Evolutionary conservation across 1,140 invertebrate genomes (phyloP).

Genomic region (Drosophila eugracilis): DNA sequence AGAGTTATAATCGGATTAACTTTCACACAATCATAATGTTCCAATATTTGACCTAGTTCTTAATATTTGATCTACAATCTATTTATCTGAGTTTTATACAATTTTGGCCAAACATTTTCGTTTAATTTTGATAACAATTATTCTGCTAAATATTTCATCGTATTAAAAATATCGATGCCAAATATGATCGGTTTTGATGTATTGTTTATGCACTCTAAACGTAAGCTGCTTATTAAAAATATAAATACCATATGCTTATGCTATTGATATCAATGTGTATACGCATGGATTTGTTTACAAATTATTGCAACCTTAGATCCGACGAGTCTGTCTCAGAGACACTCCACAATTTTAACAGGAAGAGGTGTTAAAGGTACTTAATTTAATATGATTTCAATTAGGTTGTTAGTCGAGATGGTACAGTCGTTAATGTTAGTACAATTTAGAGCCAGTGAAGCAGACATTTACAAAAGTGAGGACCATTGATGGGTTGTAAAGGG

Average conservation of each 20-base stretch:
- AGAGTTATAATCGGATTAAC: constrained; percentile 15
- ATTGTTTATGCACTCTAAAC: constrained; percentile 43
- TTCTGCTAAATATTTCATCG: constrained; percentile 8
- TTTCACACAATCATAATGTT: constrained; percentile 24
- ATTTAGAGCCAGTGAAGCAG: constrained; percentile 27
- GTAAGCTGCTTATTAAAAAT: constrained; percentile 64
- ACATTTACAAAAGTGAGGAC: constrained; percentile 60
- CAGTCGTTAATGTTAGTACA: constrained; percentile 18
- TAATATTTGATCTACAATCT: constrained; percentile 34
- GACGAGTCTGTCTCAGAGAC: constrained; percentile 35
- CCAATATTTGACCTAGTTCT: constrained; percentile 47
- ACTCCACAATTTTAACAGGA: constrained; percentile 55
- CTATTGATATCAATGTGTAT: constrained; percentile 61
- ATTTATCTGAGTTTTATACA: constrained; percentile 9
- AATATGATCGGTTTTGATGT: constrained; percentile 30
- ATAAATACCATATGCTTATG: constrained; percentile 61
- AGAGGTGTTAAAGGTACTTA: constrained; percentile 61
- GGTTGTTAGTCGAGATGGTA: constrained; percentile 12
- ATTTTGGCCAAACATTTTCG: constrained; percentile 56
- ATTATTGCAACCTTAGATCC: constrained; percentile 57
- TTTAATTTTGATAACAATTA: constrained; percentile 33
- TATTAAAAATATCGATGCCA: constrained; percentile 6
- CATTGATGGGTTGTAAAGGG: constrained; percentile 30
- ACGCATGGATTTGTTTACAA: constrained; percentile 46
- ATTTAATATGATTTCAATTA: constrained; percentile 33